These are phyloP conservation scores for Lordiphosa clarofinis DNA, from an alignment of 1,140 invertebrate genomes.

Conservation along the genomic window DNA sequence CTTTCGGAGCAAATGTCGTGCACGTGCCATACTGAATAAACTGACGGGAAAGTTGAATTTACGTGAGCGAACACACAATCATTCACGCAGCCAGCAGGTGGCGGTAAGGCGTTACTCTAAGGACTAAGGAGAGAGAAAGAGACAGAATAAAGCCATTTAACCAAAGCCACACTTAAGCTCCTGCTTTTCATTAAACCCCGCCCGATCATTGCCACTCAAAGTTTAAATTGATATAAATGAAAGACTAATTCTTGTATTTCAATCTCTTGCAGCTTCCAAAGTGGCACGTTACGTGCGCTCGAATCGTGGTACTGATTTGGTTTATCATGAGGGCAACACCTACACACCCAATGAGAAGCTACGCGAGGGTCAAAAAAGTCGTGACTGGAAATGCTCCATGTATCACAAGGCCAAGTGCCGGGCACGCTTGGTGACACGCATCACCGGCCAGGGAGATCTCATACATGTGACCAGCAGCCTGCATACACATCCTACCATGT, in stretches of 20 bases:
- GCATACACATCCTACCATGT: conserved; percentile 61
- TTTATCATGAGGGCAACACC: conserved; percentile 68
- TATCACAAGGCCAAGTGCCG: conserved; percentile 77
- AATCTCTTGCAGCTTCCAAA: conserved; percentile 11
- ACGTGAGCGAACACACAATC: conserved; percentile 56
- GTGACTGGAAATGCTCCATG: conserved; percentile 79
- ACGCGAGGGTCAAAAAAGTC: conserved; percentile 51
- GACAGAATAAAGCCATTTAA: conserved; percentile 42
- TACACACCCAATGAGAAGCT: conserved; percentile 78
- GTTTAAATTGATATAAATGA: conserved; percentile 12
- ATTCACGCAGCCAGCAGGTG: conserved; percentile 19
- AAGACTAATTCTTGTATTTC: neutral
- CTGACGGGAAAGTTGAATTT: conserved; percentile 48
- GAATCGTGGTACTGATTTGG: conserved; percentile 68
- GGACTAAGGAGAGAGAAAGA: neutral
- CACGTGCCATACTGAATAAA: conserved; percentile 63
- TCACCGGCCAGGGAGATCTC: conserved; percentile 40
- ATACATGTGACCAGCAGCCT: conserved; percentile 60
- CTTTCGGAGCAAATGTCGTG: conserved; percentile 63
- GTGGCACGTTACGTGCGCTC: conserved; percentile 66
- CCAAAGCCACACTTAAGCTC: conserved; percentile 20
- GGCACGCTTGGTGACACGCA: conserved; percentile 61
- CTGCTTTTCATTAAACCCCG: conserved; percentile 49
- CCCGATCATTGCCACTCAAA: conserved; percentile 20
- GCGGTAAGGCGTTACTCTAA: conserved; percentile 2